Percentiles rank a stretch among this genome's conserved stretches.
phyloP scores from a whole-genome alignment of 2,888 invertebrate genomes.

The Eupithecia dodoneata region DNA sequence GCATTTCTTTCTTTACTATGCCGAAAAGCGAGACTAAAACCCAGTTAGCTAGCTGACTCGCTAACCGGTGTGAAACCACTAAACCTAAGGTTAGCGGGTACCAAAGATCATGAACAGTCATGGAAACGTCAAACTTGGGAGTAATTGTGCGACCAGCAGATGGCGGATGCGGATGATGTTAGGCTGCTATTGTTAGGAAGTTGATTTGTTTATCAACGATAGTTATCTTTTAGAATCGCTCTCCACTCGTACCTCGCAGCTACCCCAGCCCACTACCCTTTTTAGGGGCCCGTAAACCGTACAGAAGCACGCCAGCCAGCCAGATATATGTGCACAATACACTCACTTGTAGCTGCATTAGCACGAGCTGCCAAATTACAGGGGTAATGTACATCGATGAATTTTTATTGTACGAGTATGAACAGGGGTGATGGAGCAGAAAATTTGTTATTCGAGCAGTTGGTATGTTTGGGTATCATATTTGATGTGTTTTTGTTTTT shows the following conservation, averaged over 20 bases:
- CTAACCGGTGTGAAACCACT: too few relatives aligned
- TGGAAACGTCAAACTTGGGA: too few relatives aligned
- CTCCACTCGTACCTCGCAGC: conserved; percentile 36
- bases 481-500: conserved; percentile 36
- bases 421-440: conserved; percentile 35
- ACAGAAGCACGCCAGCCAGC: conserved; percentile 56
- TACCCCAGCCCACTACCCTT: conserved; percentile 62
- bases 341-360: conserved; percentile 53
- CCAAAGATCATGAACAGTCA: too few relatives aligned
- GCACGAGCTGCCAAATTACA: conserved; percentile 37
- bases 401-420: conserved; percentile 40
- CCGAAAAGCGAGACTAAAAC: too few relatives aligned
- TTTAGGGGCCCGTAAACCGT: conserved; percentile 69
- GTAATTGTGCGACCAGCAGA: too few relatives aligned
- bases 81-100: too few relatives aligned
- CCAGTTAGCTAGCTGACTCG: too few relatives aligned
- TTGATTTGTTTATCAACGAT: not conserved
- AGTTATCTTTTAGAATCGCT: not conserved
- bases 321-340: conserved; percentile 49
- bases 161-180: too few relatives aligned
- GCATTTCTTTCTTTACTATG: too few relatives aligned
- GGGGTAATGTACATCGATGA: conserved; percentile 40
- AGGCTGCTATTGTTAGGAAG: too few relatives aligned
- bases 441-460: conserved; percentile 37
- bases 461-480: conserved; percentile 36